Evolutionary conservation across 2,113 vertebrate species (phyloP), one percentile per base, ranked within the genome.

Genomic region (Oryzias javanicus): DNA sequence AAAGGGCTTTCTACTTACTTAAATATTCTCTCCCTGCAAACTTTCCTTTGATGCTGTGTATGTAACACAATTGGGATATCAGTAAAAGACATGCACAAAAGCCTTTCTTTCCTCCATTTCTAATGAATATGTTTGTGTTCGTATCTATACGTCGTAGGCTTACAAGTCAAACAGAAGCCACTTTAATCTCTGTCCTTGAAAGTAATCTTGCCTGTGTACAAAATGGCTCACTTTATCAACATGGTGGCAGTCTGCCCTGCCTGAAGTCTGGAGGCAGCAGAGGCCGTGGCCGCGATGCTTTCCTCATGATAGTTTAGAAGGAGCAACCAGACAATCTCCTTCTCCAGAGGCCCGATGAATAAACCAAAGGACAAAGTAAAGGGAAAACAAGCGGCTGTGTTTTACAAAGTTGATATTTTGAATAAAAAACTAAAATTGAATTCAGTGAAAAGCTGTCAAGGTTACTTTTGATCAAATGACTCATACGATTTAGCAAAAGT

Each of bases 151-250:
- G 46, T 58, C 60, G 49, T 60, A 46, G 50, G 59, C 62, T 71
- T 81, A 76, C 57, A 72, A 73, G 72, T 83, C 64, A 72, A 79
- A 85, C 50, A 82, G 80, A 83, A 86, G 57, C 76, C 61, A 70
- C 80, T 89, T 88, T 88, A 86, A 88, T 88, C 87, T 86, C 78
- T 88, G 87, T 91, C 89, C 88, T 90, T 90, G 88, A 88, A 86
- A 86, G 84, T 85, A 91, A 91, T 90, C 89, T 89, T 88, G 79
- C 82, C 80, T 76, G 75, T 82, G 83, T 84, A 80, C 79, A 88
- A 88, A 90, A 91, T 78, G 80, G 82, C 78, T 90, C 86, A 86
- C 85, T 89, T 90, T 89, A 90, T 90, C 88, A 89, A 87, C 65
- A 68, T 69, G 72, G 82, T 87, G 86, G 81, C 87, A 91, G 88